phyloP scores from a whole-genome alignment of 2,888 invertebrate species.

The Fragum sueziense region DNA sequence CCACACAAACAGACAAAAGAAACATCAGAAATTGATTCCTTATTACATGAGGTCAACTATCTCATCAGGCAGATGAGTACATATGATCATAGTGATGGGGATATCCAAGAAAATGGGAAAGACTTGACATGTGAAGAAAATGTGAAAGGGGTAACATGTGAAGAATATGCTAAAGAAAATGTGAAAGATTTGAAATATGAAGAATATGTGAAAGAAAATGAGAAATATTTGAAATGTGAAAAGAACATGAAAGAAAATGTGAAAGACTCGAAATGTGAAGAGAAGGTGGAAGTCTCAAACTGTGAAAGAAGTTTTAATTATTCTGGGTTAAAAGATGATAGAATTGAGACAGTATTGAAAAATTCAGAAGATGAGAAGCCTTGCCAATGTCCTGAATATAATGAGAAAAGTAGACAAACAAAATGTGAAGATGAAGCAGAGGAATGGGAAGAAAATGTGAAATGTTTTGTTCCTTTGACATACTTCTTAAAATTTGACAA shows the following conservation, averaged over 20 bases:
- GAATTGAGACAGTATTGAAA: too few species aligned
- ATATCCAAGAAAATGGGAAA: neutral
- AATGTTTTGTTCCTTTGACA: constrained; percentile 18
- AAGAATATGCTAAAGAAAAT: neutral
- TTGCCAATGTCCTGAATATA: too few species aligned
- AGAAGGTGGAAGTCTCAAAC: neutral
- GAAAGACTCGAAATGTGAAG: neutral
- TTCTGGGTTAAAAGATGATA: too few species aligned
- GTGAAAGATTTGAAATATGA: neutral
- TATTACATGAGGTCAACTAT: constrained; percentile 40
- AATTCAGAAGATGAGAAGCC: too few species aligned
- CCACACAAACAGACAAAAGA: constrained; percentile 34
- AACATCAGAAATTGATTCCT: constrained; percentile 38
- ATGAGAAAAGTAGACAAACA: too few species aligned
- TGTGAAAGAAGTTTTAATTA: too few species aligned
- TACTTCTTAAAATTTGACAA: constrained; percentile 22
- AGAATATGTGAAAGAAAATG: too few species aligned
- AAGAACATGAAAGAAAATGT: too few species aligned
- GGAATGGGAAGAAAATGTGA: constrained; percentile 7
- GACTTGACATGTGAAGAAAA: constrained; percentile 1
- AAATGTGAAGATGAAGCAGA: neutral
- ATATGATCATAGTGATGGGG: neutral
- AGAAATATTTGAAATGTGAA: neutral
- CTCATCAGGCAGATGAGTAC: constrained; percentile 28
- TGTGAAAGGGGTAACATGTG: neutral